Conservation (phyloP, 2,888 invertebrate genomes). For the Nomada hirtipes region DNA sequence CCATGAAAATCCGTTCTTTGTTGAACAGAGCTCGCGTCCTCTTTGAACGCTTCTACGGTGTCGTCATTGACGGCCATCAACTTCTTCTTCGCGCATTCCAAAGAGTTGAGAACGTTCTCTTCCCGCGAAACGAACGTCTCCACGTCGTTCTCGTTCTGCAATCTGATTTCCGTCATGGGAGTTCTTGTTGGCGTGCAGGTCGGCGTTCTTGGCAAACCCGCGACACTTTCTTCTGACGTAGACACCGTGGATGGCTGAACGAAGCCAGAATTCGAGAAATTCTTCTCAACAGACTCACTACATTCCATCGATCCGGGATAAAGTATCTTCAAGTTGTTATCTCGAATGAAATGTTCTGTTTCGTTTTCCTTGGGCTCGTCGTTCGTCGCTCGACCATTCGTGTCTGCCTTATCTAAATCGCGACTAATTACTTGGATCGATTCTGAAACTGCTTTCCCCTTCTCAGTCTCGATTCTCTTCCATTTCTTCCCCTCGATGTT, state of each 20-base stretch:
- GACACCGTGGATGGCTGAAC: not conserved
- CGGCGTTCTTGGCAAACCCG: constrained; percentile 65
- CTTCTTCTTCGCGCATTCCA: constrained; percentile 49
- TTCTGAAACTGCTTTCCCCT: constrained; percentile 15
- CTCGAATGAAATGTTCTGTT: not conserved
- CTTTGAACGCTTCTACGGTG: constrained; percentile 1
- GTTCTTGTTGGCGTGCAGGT: constrained; percentile 59
- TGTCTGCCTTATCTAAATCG: not conserved
- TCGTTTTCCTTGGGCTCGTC: not conserved
- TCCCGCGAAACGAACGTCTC: constrained; percentile 40
- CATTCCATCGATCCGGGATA: not conserved
- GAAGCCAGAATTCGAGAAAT: not conserved
- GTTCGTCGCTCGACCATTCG: not conserved
- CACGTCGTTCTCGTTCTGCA: constrained; percentile 3
- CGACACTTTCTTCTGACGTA: constrained; percentile 15
- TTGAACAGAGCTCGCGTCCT: constrained; percentile 14
- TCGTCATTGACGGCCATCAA: constrained; percentile 44
- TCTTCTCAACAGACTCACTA: not conserved
- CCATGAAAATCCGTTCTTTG: constrained; percentile 50
- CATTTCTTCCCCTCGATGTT: constrained; percentile 14
- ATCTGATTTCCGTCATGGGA: constrained; percentile 46
- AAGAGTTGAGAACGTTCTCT: constrained; percentile 46
- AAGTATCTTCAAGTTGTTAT: not conserved
- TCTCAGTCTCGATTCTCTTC: not conserved
- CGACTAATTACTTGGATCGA: not conserved